These are phyloP conservation scores for Lagenorhynchus albirostris DNA, from an alignment of 2,113 vertebrate species.

Conservation along the genomic window DNA sequence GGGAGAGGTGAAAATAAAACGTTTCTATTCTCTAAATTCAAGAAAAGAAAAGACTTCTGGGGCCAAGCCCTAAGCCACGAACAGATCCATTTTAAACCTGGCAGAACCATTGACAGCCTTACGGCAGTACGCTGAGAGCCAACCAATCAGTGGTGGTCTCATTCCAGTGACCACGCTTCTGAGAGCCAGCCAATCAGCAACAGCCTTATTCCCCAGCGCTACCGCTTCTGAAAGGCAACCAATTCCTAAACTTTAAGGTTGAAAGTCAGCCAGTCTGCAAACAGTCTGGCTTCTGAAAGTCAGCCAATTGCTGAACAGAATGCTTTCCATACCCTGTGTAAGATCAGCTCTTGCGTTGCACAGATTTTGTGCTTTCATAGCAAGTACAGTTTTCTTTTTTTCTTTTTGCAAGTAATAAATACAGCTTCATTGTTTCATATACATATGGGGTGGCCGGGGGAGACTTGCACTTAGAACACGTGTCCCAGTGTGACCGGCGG, in stretches of 20 bases:
- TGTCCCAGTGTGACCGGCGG: accelerated
- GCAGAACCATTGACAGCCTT: not conserved
- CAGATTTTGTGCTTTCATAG: accelerated
- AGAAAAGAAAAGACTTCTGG: not conserved
- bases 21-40: not conserved
- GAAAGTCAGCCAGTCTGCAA: not conserved
- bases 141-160: not conserved
- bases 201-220: not conserved
- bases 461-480: not conserved
- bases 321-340: not conserved
- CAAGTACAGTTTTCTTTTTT: not conserved
- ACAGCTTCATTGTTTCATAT: not conserved
- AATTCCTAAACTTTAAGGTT: not conserved
- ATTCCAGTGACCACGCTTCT: not conserved
- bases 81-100: not conserved
- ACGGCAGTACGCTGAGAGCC: not conserved
- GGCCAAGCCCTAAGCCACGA: not conserved
- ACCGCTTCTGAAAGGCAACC: not conserved
- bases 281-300: not conserved
- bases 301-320: not conserved
- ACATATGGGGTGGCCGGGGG: not conserved
- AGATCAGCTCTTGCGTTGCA: no score
- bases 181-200: not conserved
- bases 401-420: not conserved
- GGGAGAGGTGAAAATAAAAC: not conserved